Percentiles rank a stretch among this genome's conserved stretches.
These are phyloP conservation scores for Colletes gigas DNA, from an alignment of 1,140 invertebrate species.

Conservation along the genomic window DNA sequence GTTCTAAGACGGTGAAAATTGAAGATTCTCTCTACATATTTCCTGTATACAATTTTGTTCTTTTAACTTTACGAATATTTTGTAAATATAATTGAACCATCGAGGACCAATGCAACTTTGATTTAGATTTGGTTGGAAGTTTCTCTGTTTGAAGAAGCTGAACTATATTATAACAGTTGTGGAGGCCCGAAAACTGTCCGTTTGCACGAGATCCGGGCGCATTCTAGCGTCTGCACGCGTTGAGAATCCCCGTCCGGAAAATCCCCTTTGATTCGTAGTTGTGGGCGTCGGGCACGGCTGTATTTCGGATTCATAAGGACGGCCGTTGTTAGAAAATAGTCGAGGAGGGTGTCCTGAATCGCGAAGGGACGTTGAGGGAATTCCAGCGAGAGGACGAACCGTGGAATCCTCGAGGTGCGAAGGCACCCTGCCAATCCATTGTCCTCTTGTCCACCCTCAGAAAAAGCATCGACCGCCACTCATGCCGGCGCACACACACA, in stretches of 20 bases:
- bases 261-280: background rate
- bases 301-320: slow-evolving; percentile 50
- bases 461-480: slow-evolving; percentile 22
- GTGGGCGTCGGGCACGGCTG: background rate
- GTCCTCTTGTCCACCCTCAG: slow-evolving; percentile 52
- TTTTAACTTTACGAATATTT: no score
- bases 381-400: slow-evolving; percentile 39
- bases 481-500: slow-evolving; percentile 11
- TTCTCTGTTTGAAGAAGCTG: no score
- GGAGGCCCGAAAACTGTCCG: background rate
- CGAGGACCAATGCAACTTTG: no score
- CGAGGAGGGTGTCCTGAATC: slow-evolving; percentile 25
- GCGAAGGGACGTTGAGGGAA: slow-evolving; percentile 39
- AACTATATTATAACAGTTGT: no score
- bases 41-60: no score
- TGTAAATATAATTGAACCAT: no score
- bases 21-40: no score
- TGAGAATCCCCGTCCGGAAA: background rate
- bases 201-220: background rate
- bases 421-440: slow-evolving; percentile 63
- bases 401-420: slow-evolving; percentile 59
- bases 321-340: slow-evolving; percentile 11
- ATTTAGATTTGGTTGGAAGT: no score
- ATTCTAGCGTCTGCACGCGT: slow-evolving; percentile 12
- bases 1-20: no score